Evolutionary conservation across 35 echinoderm and acorn worm species (phyloP), one percentile per base, ranked within the genome.

Genomic region (Diadema setosum): DNA sequence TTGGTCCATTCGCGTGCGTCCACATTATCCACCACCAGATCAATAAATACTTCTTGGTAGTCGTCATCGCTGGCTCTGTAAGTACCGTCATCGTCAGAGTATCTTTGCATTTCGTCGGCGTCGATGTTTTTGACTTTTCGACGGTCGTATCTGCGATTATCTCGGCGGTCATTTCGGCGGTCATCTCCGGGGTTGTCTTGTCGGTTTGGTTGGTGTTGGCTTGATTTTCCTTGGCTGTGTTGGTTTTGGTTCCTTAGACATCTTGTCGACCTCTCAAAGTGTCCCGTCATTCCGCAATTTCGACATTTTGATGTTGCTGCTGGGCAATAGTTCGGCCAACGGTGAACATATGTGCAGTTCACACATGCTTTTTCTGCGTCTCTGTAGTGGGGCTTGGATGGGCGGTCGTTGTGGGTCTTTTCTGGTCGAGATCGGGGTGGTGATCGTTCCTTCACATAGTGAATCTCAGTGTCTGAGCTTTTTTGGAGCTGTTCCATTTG

Each of bases 321-420:
- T 41, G 82, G 32, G 32, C 80, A 90, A 17, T 90, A 24, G 52
- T 80, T 20, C 29, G 15, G 34, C 11, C 7, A 23, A 83, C 48
- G 48, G 48, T 90, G 88, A 20, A 24, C 60, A 24, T 90, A 24
- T 34, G 46, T 27, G 48, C 88, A 90, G 35, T 84, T 84, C 20
- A 42, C 36, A 67, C 80, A 90, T 52, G 32, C 61, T 34, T 60
- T 35, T 30, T 35, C 45, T 18, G 30, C 21, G 55, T 23, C 57
- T 29, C 40, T 69, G 1, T 41, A 31, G 2, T 16, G 86, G 9
- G 43, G 5, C 46, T n/a, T 90, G 25, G 9, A n/a, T 52, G 48
- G 9, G 9, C 9, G n/a, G 48, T 52, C n/a, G 48, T 9, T n/a
- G 48, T 52, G 48, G n/a, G n/a, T n/a, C 48, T 52, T n/a, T 52